These are phyloP conservation scores for Pterocles burchelli DNA, from an alignment of 2,113 vertebrate genomes.

Conservation along the genomic window DNA sequence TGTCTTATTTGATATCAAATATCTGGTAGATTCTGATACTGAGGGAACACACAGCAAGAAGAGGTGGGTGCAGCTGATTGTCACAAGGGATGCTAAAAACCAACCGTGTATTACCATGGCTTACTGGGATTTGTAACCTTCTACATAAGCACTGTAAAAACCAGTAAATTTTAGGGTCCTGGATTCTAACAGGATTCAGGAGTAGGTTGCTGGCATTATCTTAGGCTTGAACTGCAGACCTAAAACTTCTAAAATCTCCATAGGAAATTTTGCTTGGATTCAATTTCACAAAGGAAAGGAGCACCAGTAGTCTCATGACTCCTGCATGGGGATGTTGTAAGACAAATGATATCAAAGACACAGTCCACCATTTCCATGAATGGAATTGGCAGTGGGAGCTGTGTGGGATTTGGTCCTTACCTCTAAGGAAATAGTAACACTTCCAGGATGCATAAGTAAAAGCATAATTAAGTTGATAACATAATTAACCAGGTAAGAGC, in stretches of 20 bases:
- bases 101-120: fast-evolving
- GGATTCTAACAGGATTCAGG: background rate
- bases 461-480: background rate
- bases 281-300: background rate
- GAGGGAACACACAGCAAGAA: background rate
- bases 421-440: background rate
- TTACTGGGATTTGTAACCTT: background rate
- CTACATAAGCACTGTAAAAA: background rate
- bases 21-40: background rate
- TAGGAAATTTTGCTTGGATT: background rate
- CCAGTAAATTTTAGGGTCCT: background rate
- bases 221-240: background rate
- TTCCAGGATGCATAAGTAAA: background rate
- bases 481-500: background rate
- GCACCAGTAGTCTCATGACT: background rate
- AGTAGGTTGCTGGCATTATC: background rate
- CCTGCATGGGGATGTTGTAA: background rate
- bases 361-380: background rate
- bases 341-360: background rate
- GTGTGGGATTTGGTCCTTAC: background rate
- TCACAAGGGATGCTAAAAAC: background rate
- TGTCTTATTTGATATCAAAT: background rate
- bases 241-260: background rate
- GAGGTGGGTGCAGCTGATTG: background rate
- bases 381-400: background rate